Evolutionary conservation across 2,888 invertebrate species (phyloP), one percentile per base, ranked within the genome.

Genomic region (Eupeodes luniger): DNA sequence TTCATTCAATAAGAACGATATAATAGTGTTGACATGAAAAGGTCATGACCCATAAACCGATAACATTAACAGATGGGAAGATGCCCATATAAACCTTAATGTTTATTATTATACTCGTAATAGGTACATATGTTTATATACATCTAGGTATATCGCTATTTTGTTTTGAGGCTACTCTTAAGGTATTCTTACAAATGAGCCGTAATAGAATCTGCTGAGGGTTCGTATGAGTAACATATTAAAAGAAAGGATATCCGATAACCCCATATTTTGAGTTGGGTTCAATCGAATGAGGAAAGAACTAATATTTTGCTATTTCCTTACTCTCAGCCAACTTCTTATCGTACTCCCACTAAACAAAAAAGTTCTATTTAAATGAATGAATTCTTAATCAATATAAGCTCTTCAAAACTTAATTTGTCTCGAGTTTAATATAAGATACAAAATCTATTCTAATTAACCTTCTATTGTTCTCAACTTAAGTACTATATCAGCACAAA

Each of bases 21-120:
- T 66, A 66, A 49, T 49, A 66, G 27, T 47, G 27, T 66, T 66
- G 66, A 66, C 66, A 66, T 12, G 27, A 66, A 49, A 66, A 49
- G 66, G 66, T 49, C 66, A 49, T 49, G 49, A 9, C 66, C 44
- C 66, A 66, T 49, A 61, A 66, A 49, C 66, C 12, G 66, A 49
- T 66, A 34, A 27, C 49, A 66, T 66, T 49, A 49, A 66, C 27
- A 64, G 64, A 66, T 66, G 19, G 16, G 11, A 44, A 44, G n/a
- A 62, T 7, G 10, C 16, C 16, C 40, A 5, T 62, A 53, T 53
- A 44, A 62, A 40, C 62, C 40, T 44, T 44, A 44, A 62, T 44
- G 62, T 62, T 40, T 40, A 27, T 40, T 40, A 3, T 40, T 40
- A 40, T 40, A 40, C 6, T 40, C 27, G 27, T 27, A 27, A 27